These are phyloP conservation scores for Elachura formosa DNA, from an alignment of 2,113 vertebrate species.

Conservation along the genomic window DNA sequence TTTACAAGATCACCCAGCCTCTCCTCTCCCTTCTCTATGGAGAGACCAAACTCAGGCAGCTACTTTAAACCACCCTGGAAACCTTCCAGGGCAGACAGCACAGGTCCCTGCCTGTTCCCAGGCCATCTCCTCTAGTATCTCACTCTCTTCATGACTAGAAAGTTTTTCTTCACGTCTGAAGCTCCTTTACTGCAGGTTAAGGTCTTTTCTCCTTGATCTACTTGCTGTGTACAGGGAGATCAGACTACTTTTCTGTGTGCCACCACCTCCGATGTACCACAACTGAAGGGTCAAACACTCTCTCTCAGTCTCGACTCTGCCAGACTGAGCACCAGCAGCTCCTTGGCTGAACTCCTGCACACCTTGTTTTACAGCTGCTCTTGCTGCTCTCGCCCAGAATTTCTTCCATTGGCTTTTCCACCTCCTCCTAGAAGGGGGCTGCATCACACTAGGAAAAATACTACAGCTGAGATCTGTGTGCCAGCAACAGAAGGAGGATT, in stretches of 20 bases:
- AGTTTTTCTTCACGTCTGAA: not conserved
- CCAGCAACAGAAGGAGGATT: slow-evolving; percentile 35
- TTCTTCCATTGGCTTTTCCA: not conserved
- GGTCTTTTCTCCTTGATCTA: not conserved
- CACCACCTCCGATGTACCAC: not conserved
- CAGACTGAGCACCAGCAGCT: not conserved
- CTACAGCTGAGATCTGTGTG: not conserved
- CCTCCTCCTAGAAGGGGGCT: not conserved
- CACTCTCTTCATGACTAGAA: not conserved
- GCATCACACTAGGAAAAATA: not conserved
- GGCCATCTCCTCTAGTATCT: not conserved
- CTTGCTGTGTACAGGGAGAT: rapidly evolving
- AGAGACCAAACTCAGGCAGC: not conserved
- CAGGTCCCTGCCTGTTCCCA: not conserved
- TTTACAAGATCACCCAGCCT: not conserved
- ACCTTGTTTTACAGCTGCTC: not conserved
- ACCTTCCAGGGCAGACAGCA: not conserved
- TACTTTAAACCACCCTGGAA: not conserved
- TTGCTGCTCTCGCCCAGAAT: not conserved
- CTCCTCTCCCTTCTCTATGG: not conserved
- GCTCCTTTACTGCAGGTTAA: not conserved
- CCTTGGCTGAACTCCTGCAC: not conserved
- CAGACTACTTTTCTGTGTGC: not conserved
- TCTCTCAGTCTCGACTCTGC: not conserved
- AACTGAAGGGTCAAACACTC: not conserved